Evolutionary conservation across 2,113 vertebrate species (phyloP).

Genomic region (Connochaetes taurinus): DNA sequence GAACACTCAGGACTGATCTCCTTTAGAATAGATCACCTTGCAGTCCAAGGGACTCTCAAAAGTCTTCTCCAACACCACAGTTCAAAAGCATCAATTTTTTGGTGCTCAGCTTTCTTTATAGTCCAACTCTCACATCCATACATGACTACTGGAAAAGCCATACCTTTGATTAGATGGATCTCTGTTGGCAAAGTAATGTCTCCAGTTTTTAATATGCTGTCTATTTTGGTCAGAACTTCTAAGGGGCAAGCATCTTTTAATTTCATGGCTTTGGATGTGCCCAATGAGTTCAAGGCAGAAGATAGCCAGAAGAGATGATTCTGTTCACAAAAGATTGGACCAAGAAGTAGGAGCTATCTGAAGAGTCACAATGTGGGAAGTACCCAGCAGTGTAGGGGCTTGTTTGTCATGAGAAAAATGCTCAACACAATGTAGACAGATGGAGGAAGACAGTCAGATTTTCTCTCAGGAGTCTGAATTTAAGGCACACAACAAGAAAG

Average conservation of each 20-base stretch:
- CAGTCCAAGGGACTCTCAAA: not conserved
- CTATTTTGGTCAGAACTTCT: not conserved
- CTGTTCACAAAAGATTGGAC: not conserved
- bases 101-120: not conserved
- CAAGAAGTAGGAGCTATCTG: not conserved
- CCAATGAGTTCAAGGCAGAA: not conserved
- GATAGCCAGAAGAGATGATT: not conserved
- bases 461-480: not conserved
- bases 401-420: not conserved
- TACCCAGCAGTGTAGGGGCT: rapidly evolving
- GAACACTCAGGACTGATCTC: not conserved
- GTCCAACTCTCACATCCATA: not conserved
- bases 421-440: not conserved
- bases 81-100: not conserved
- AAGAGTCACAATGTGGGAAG: not conserved
- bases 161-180: not conserved
- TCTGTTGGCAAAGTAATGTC: not conserved
- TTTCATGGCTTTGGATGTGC: not conserved
- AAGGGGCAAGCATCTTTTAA: not conserved
- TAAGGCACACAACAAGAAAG: not conserved
- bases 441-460: not conserved
- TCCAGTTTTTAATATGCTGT: not conserved
- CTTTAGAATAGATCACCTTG: not conserved
- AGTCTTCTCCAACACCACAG: not conserved
- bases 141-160: not conserved